Percentiles rank a stretch among this genome's conserved stretches.
Conservation (phyloP, 1,140 invertebrate species). For the Teleopsis dalmanni region DNA sequence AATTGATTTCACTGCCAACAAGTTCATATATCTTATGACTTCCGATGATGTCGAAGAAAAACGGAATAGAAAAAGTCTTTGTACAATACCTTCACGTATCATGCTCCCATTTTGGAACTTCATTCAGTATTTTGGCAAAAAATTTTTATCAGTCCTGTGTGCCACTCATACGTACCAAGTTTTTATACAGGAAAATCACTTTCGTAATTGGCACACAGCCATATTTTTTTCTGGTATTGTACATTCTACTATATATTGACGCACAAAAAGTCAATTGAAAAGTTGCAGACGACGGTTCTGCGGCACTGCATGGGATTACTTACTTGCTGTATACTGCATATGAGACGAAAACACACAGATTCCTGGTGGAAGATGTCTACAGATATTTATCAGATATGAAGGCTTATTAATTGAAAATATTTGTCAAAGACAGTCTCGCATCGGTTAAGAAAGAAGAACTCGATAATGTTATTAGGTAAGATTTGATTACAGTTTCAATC, state of each 20-base stretch:
- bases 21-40: slow-evolving; percentile 18
- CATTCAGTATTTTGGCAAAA: neutral
- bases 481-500: too few relatives aligned
- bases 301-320: too few relatives aligned
- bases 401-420: slow-evolving; percentile 7
- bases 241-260: neutral
- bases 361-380: slow-evolving; percentile 1
- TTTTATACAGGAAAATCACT: slow-evolving; percentile 12
- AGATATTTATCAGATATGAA: slow-evolving; percentile 5
- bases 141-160: slow-evolving; percentile 2
- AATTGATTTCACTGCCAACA: slow-evolving; percentile 13
- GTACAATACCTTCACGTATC: neutral
- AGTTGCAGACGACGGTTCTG: neutral
- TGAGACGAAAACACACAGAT: neutral
- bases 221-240: slow-evolving; percentile 4
- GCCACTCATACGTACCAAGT: neutral
- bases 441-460: neutral
- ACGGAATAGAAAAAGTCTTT: neutral
- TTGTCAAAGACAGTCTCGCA: neutral
- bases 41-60: slow-evolving; percentile 5
- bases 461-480: too few relatives aligned
- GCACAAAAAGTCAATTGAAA: neutral
- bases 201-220: slow-evolving; percentile 14
- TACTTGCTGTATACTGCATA: slow-evolving; percentile 2
- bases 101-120: neutral